Evolutionary conservation across 2,888 invertebrate species (phyloP).

Genomic region (Drosophila suboccidentalis): DNA sequence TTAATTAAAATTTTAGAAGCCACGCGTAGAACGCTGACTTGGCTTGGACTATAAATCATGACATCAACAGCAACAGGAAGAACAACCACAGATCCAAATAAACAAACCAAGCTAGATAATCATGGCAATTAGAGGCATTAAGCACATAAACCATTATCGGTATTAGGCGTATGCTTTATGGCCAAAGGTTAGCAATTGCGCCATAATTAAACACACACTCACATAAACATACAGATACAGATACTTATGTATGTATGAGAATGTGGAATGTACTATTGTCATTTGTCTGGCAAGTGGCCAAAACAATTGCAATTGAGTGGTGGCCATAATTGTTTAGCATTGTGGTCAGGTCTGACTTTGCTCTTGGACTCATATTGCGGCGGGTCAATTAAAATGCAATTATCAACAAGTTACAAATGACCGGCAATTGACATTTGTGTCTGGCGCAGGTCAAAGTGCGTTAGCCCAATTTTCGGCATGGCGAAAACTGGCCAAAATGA

Average conservation of each 20-base stretch:
- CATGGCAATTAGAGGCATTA: constrained; percentile 59
- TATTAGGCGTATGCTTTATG: constrained; percentile 31
- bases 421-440: constrained; percentile 59
- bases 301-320: constrained; percentile 27
- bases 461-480: constrained; percentile 55
- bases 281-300: constrained; percentile 33
- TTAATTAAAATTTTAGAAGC: constrained; percentile 75
- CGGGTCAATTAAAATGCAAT: constrained; percentile 67
- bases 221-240: neutral
- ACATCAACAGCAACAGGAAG: constrained; percentile 63
- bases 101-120: constrained; percentile 49
- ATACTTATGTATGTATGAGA: neutral
- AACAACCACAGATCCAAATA: constrained; percentile 15
- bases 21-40: constrained; percentile 47
- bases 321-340: constrained; percentile 41
- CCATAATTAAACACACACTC: constrained; percentile 40
- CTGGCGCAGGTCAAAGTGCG: constrained; percentile 53
- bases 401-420: constrained; percentile 66
- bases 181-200: constrained; percentile 56
- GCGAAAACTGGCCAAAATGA: constrained; percentile 49
- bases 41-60: constrained; percentile 68
- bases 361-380: constrained; percentile 22
- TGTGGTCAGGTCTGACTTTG: constrained; percentile 4
- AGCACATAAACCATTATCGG: constrained; percentile 61
- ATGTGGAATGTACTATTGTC: constrained; percentile 22